Conservation (phyloP, 1,140 invertebrate genomes). For the Pseudomyrmex sp. region DNA sequence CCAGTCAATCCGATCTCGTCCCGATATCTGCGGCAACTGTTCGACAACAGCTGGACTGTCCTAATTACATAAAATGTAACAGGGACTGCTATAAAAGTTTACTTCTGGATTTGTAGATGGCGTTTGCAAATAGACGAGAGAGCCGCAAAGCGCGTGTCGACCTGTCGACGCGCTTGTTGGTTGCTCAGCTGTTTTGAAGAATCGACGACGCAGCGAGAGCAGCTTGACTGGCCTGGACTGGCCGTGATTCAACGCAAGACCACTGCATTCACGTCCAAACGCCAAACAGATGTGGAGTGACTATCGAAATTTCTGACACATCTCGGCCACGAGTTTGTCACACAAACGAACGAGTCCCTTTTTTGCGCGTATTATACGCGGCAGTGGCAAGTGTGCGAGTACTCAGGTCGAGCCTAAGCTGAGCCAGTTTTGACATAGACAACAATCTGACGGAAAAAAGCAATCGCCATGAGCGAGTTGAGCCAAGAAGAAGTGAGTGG, state of each 20-base stretch:
- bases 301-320: constrained; percentile 81
- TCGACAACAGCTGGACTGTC: not conserved
- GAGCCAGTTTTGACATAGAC: constrained; percentile 35
- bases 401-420: not conserved
- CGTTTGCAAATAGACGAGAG: not conserved
- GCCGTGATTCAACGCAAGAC: constrained; percentile 71
- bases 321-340: constrained; percentile 64
- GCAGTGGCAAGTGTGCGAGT: constrained; percentile 30
- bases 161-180: constrained; percentile 58
- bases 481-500: constrained; percentile 90
- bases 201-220: constrained; percentile 72
- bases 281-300: constrained; percentile 81
- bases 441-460: constrained; percentile 48
- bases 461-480: constrained; percentile 88
- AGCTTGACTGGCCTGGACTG: not conserved
- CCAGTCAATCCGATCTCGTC: not conserved
- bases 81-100: too few relatives aligned
- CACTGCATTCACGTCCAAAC: constrained; percentile 76
- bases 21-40: not conserved
- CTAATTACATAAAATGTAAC: too few relatives aligned
- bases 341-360: constrained; percentile 3
- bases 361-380: constrained; percentile 39
- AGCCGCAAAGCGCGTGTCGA: constrained; percentile 42
- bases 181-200: constrained; percentile 81
- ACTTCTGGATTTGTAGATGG: too few relatives aligned